phyloP scores from a whole-genome alignment of 1,140 invertebrate species.

The Drosophila burlai region DNA sequence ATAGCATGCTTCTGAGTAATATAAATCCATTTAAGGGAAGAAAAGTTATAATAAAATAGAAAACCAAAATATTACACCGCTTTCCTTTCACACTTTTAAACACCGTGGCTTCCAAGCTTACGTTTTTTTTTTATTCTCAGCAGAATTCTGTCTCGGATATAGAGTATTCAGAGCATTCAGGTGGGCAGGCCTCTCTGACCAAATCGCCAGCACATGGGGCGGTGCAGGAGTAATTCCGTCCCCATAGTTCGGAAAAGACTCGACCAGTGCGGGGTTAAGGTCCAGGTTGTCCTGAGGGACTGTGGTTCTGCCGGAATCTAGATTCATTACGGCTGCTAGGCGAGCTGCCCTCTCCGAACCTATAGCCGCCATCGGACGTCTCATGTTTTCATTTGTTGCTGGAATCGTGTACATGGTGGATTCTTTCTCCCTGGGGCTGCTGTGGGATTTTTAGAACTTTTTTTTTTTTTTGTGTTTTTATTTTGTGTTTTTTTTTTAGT shows the following conservation, averaged over 20 bases:
- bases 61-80: background rate
- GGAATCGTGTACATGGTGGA: background rate
- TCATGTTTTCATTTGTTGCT: background rate
- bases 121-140: background rate
- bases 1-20: background rate
- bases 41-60: background rate
- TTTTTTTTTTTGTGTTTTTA: background rate
- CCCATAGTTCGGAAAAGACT: background rate
- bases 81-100: background rate
- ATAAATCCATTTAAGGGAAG: background rate
- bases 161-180: background rate
- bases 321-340: background rate
- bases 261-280: background rate
- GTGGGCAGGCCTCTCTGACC: background rate
- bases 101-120: background rate
- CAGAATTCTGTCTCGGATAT: background rate
- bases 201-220: no score
- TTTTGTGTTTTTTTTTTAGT: background rate
- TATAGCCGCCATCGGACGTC: background rate
- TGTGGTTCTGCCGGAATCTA: background rate
- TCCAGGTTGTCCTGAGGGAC: background rate
- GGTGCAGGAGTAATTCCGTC: no score
- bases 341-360: conserved; percentile 1
- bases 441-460: no score
- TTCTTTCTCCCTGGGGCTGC: background rate